Evolutionary conservation across 1,140 invertebrate genomes (phyloP), one percentile per base, ranked within the genome.

Genomic region (Arion vulgaris): DNA sequence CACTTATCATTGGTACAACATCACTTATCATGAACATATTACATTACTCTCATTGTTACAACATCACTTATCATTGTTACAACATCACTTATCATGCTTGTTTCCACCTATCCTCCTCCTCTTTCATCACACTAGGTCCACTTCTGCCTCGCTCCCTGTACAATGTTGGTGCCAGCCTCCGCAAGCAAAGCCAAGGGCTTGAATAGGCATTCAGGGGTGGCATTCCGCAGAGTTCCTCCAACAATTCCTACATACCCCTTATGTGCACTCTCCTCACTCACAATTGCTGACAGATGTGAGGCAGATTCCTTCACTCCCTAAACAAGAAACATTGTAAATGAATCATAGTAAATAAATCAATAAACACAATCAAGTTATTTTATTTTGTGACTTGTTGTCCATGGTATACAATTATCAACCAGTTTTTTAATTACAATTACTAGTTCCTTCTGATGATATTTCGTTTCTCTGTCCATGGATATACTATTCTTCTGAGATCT

Each of bases 181-280:
- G 79, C 79, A 36, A 80, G 39, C 26, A 80, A 28, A 19, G 79
- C 79, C 19, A 80, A 32, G 28, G 79, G 79, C 39, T 80, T 80
- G 79, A 80, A 72, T 68, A 80, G 36, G 36, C 79, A 80, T 32
- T 80, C 79, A 19, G 66, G 79, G 15, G 79, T 49, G 41, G 79
- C 79, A 80, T 80, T 80, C 19, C 79, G 28, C 7, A 80, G 69
- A 0, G 79, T 62, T 41, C 66, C 79, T 28, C 79, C 79, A 7
- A 80, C 79, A n/a, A 72, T 45, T 28, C 79, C 79, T 4, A 80
- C 79, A 72, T 71, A 72, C 19, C 79, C 79, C 41, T 80, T 80
- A 68, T 80, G 79, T 32, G 79, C 79, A 72, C 79, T 72, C 36
- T 80, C 79, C 34, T 80, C 79, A 72, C 79, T 80, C 26, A 80